Base-by-base conservation (phyloP, 2,113 vertebrate species). In the Coturnix japonica region DNA sequence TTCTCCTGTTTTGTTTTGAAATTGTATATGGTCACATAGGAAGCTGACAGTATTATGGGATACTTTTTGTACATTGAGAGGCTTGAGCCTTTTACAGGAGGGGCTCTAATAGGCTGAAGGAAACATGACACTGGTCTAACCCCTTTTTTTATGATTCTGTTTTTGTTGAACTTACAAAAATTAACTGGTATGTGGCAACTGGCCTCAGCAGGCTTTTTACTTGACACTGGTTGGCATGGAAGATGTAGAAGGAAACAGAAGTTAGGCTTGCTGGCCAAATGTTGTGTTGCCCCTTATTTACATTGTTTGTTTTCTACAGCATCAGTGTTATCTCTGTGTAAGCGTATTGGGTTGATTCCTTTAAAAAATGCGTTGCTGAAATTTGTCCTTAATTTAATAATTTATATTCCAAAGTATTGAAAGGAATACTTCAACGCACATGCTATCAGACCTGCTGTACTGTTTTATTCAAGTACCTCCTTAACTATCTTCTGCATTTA, bases 401-500 rank as follows among this genome's bases (percentile, higher is more conserved):
- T 56, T n/a, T 80, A 6, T 51, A 56, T 86, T 85, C 64, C 41
- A 47, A 76, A 85, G 22, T 64, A 60, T 35, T 78, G 44, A 13
- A 67, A 81, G 69, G 82, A 87, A 70, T 37, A 26, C 28, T 66
- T 92, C 15, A 19, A 17, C 0, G 13, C 65, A 18, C 46, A 31
- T 67, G 51, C 59, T 31, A 39, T 53, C 28, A 80, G 91, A 57
- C 35, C 43, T 6, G 5, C 33, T 56, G 14, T 33, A n/a, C 25
- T 43, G 5, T 66, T 90, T 80, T 79, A 91, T 85, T 92, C 54
- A 66, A 86, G 77, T 87, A n/a, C 49, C 25, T 75, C 60, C 61
- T 81, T 72, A 81, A 87, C 79, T 46, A 69, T 93, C 91, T 77
- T 85, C 85, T 94, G 67, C 73, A 1, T 89, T 96, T 95, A 67